These are phyloP conservation scores for Calliopsis andreniformis DNA, from an alignment of 1,140 invertebrate species.

Conservation along the genomic window DNA sequence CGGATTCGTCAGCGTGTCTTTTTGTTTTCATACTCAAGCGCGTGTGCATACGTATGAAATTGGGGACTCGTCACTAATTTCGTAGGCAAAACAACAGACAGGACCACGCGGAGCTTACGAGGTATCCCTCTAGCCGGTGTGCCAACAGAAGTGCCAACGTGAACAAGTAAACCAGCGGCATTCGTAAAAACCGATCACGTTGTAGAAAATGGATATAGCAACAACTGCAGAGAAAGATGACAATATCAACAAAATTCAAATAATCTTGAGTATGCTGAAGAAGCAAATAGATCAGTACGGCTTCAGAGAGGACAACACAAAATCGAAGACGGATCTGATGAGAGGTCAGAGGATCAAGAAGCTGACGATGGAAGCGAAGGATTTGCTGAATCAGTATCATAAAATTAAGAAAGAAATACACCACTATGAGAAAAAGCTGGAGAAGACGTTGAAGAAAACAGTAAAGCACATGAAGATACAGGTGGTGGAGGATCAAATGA, in stretches of 20 bases:
- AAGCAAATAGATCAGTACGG: not conserved
- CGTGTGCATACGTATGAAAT: too few species aligned
- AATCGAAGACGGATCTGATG: not conserved
- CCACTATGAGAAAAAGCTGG: not conserved
- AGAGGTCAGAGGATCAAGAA: not conserved
- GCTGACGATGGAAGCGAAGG: not conserved
- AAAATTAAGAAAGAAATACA: not conserved
- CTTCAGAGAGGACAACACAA: accelerated
- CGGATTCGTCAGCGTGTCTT: too few species aligned
- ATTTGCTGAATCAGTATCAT: not conserved
- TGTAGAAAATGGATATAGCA: not conserved
- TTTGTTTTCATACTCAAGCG: too few species aligned
- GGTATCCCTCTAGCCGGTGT: too few species aligned
- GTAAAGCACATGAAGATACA: not conserved
- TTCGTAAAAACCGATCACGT: too few species aligned
- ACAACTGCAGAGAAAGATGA: too few species aligned
- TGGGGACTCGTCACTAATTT: too few species aligned
- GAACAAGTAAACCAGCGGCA: too few species aligned
- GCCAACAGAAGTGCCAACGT: too few species aligned
- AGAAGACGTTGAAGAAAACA: not conserved
- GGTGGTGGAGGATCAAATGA: not conserved
- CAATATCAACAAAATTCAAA: not conserved
- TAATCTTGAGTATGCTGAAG: not conserved
- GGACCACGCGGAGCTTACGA: too few species aligned
- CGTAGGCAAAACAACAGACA: too few species aligned